Evolutionary conservation across 2,888 invertebrate genomes (phyloP), one percentile per base, ranked within the genome.

Genomic region (Euproctis similis): DNA sequence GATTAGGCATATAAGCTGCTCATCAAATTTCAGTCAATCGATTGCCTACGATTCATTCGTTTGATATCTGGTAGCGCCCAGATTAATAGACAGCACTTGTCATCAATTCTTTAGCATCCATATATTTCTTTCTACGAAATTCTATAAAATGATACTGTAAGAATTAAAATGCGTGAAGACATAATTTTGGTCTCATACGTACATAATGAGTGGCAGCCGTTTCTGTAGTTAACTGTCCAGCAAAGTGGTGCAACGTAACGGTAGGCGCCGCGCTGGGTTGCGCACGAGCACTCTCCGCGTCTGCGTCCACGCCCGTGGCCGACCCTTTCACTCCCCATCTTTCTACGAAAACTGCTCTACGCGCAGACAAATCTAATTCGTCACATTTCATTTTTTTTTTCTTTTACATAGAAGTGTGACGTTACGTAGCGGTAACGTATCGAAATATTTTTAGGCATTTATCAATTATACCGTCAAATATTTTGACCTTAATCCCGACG

Each of bases 201-300:
- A 14, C 14, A 4, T 14, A 14, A 6, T 6, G 4, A 14, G 14
- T 14, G 4, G 5, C 21, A 21, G 21, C 10, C 26, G 36, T 47
- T 48, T 44, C 46, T 54, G 54, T 53, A 48, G 51, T 49, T 69
- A 71, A 70, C 70, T 65, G 70, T 68, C 60, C 58, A 44, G 42
- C 41, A 53, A 71, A 74, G 56, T 74, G 65, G 69, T 71, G 69
- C 68, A 71, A 59, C 37, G 34, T 75, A 75, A 75, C 74, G 74
- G 72, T 72, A 60, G 68, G 55, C 49, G 52, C 50, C 54, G 55
- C 55, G 55, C 47, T 36, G 47, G 49, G 70, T 58, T 60, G 63
- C 72, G 73, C 72, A 69, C 70, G 72, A 71, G 47, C 59, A 54
- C 42, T 39, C 36, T 29, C 38, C 24, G 38, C 28, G 30, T 38